Evolutionary conservation across 1,140 invertebrate species (phyloP), one percentile per base, ranked within the genome.

Genomic region (Arctopsyche grandis): DNA sequence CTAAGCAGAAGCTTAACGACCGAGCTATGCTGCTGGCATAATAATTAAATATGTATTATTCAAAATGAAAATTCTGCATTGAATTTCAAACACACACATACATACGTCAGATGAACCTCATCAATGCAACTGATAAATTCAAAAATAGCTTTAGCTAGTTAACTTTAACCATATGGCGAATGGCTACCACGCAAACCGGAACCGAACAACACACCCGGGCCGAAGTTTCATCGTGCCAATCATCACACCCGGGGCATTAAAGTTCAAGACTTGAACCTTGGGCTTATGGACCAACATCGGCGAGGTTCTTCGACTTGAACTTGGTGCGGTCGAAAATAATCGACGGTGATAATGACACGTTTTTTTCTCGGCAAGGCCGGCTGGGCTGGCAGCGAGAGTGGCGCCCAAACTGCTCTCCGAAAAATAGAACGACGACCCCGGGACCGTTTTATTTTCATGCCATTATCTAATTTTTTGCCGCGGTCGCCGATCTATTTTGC

Each of bases 311-410:
- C 21, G 26, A 66, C 63, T 66, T 66, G 63, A 66, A 66, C 69
- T 44, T 52, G 60, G 21, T 10, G 21, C 60, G 24, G 29, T 76
- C 43, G 19, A 76, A 76, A 76, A 76, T 76, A 76, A 76, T 71
- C 69, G 44, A 19, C 46, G 16, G 69, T 76, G 74, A 63, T 76
- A 76, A 76, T 76, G 74, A 76, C 74, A 76, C 74, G 60, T 76
- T 76, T 76, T 76, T 76, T 76, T 10, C 56, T 16, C n/a, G 56
- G 56, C 74, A 76, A 76, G 74, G 74, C 26, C 74, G 63, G 46
- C 74, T 58, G 48, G 73, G 58, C 58, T 21, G 58, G 48, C 48
- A 60, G 3, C 58, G 58, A 5, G 48, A 19, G 48, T 19, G 48
- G 48, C 56, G 56, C 56, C n/a, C 16, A 16, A 10, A 26, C 63